Conservation (phyloP, 1,140 invertebrate genomes). For the Euglossa dilemma region DNA sequence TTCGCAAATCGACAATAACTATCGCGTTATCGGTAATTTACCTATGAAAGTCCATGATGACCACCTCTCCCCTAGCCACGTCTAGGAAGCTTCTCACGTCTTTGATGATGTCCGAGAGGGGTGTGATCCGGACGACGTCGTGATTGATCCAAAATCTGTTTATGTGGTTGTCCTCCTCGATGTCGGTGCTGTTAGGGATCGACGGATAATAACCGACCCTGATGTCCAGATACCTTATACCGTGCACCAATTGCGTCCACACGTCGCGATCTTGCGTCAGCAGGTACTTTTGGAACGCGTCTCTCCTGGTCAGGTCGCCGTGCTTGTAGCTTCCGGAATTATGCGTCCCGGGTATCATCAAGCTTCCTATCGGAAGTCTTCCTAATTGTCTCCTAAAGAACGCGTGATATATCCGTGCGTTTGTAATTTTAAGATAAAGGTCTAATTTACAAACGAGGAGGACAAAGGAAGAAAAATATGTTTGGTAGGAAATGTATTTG, state of each 20-base stretch:
- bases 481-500: neutral
- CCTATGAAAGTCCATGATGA: slow-evolving; percentile 87
- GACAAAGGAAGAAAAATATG: neutral
- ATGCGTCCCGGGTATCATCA: slow-evolving; percentile 88
- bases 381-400: slow-evolving; percentile 81
- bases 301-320: slow-evolving; percentile 76
- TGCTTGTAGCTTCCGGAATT: slow-evolving; percentile 86
- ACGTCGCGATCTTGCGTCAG: slow-evolving; percentile 89
- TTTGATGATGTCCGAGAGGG: slow-evolving; percentile 84
- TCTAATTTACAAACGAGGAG: too few relatives aligned
- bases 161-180: slow-evolving; percentile 65
- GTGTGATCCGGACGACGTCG: slow-evolving; percentile 86
- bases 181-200: slow-evolving; percentile 67
- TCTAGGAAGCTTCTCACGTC: slow-evolving; percentile 86
- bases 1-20: neutral
- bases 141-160: slow-evolving; percentile 89
- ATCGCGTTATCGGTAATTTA: slow-evolving; percentile 37
- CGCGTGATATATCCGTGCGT: neutral
- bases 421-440: too few relatives aligned
- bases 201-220: slow-evolving; percentile 85
- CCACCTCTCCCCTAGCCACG: slow-evolving; percentile 85
- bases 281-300: slow-evolving; percentile 82
- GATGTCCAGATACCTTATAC: slow-evolving; percentile 91
- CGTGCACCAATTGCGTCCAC: slow-evolving; percentile 90
- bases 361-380: slow-evolving; percentile 82